Evolutionary conservation across 2,113 vertebrate species (phyloP).

Genomic region (Melanostigma gelatinosum): DNA sequence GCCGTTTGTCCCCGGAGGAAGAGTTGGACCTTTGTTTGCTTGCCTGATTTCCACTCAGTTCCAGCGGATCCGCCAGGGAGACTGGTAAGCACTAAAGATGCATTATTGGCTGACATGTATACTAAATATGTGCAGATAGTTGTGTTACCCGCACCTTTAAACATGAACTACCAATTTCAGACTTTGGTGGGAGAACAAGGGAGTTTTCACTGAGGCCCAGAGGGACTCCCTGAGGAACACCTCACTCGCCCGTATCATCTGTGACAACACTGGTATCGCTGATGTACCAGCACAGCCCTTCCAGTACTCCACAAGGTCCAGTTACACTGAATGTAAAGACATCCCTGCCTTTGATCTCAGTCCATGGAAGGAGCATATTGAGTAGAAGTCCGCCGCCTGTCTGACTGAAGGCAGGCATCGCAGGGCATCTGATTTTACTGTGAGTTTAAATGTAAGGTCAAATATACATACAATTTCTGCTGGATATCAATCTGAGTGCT

Average conservation of each 20-base stretch:
- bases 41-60: conserved; percentile 81
- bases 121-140: neutral
- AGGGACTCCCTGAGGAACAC: conserved; percentile 44
- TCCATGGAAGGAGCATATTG: conserved; percentile 70
- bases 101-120: neutral
- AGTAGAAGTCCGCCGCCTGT: neutral
- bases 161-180: conserved; percentile 56
- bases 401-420: neutral
- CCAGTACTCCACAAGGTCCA: conserved; percentile 39
- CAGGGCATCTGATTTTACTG: neutral
- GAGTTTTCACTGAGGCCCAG: conserved; percentile 78
- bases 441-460: neutral
- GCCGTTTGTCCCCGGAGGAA: conserved; percentile 76
- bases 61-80: conserved; percentile 69
- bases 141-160: neutral
- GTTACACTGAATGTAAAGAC: conserved; percentile 54
- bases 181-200: conserved; percentile 81
- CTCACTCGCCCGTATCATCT: conserved; percentile 79
- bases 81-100: conserved; percentile 53
- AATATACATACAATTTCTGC: too few relatives aligned
- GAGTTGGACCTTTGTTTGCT: conserved; percentile 84
- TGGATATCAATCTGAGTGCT: neutral
- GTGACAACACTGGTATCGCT: conserved; percentile 82
- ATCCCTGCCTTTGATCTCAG: conserved; percentile 75
- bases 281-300: conserved; percentile 77